Conservation (phyloP, 1,140 invertebrate species). For the Lepidostoma basale region DNA sequence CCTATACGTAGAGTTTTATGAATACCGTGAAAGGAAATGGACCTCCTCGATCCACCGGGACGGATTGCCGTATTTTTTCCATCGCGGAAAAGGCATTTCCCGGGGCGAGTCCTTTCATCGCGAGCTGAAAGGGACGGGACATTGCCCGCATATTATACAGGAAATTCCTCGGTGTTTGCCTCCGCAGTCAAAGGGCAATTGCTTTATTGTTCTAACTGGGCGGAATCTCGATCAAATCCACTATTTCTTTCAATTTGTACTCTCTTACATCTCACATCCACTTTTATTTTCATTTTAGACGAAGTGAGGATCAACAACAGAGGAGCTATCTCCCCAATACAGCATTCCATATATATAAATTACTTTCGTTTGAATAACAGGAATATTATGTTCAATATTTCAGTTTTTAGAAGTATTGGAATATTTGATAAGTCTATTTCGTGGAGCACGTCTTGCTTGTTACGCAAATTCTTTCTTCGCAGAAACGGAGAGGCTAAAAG, state of each 20-base stretch:
- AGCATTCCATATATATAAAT: too few relatives aligned
- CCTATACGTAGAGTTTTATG: too few relatives aligned
- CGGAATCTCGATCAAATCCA: not conserved
- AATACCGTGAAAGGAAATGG: constrained; percentile 4
- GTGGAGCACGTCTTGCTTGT: too few relatives aligned
- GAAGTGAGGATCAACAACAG: not conserved
- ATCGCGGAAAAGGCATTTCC: not conserved
- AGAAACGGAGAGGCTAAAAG: too few relatives aligned
- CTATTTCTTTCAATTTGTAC: constrained; percentile 12
- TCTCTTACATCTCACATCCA: too few relatives aligned
- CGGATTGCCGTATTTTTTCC: constrained; percentile 12
- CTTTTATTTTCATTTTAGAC: not conserved
- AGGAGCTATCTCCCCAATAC: too few relatives aligned
- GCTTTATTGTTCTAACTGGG: constrained; percentile 16
- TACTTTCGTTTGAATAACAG: too few relatives aligned
- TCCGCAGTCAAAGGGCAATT: constrained; percentile 7
- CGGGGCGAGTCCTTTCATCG: constrained; percentile 1
- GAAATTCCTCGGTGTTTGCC: constrained; percentile 1
- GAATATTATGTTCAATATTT: too few relatives aligned
- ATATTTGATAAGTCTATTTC: too few relatives aligned
- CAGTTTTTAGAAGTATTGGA: too few relatives aligned
- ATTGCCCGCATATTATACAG: constrained; percentile 16
- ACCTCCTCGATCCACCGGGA: not conserved
- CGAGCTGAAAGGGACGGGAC: constrained; percentile 5
- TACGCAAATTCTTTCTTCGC: too few relatives aligned